Conservation (phyloP, 2,888 invertebrate genomes). For the Teleiodes luculella region DNA sequence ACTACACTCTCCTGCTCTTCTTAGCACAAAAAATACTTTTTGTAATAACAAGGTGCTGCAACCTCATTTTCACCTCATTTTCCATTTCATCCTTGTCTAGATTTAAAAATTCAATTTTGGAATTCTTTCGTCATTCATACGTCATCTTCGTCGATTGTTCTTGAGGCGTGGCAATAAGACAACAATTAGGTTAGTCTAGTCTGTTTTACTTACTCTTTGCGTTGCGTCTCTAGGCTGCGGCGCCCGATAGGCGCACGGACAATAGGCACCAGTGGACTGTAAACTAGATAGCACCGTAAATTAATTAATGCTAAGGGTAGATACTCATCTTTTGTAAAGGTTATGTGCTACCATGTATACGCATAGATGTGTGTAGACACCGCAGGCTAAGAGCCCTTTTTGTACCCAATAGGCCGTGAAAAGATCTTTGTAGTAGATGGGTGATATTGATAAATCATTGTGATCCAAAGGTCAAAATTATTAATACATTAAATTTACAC, state of each 20-base stretch:
- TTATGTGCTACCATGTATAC: background rate
- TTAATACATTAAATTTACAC: too few relatives aligned
- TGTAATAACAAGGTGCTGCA: too few relatives aligned
- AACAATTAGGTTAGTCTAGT: background rate
- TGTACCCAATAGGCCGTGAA: too few relatives aligned
- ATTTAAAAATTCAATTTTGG: too few relatives aligned
- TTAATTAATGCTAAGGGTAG: conserved; percentile 42
- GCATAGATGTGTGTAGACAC: background rate
- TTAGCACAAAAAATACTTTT: too few relatives aligned
- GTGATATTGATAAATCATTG: too few relatives aligned
- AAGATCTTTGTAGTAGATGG: too few relatives aligned
- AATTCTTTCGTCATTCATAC: too few relatives aligned
- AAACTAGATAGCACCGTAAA: conserved; percentile 49
- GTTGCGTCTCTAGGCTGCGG: conserved; percentile 18
- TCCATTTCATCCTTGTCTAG: too few relatives aligned
- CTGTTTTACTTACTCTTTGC: background rate
- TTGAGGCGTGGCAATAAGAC: background rate
- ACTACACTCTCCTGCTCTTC: too few relatives aligned
- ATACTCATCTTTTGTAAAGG: conserved; percentile 21
- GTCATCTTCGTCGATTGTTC: background rate
- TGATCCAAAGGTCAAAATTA: too few relatives aligned
- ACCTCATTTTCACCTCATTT: too few relatives aligned
- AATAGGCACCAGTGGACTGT: conserved; percentile 45
- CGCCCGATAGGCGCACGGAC: conserved; percentile 37
- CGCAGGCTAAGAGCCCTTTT: background rate